Evolutionary conservation across 2,888 invertebrate species (phyloP), one percentile per base, ranked within the genome.

Genomic region (Leucophora obtusa): DNA sequence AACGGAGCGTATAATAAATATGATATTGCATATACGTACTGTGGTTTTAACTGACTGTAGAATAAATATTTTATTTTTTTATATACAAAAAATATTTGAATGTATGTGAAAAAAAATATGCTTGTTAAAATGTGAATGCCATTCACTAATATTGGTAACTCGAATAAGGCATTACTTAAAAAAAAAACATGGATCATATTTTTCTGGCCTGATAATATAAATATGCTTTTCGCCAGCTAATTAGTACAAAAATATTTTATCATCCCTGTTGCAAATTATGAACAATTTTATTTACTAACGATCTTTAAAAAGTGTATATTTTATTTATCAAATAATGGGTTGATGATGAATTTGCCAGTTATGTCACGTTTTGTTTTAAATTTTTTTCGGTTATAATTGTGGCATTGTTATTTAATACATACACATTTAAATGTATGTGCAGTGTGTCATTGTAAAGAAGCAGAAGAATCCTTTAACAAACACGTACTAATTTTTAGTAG

Each of bases 311-410:
- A 14, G 6, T 5, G 5, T n/a, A 47, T n/a, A 47, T 47, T 14
- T 47, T 47, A 47, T 47, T 47, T 47, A n/a, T 47, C 43, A 47
- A 47, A 47, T n/a, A 47, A 47, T n/a, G 43, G 43, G 43, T 47
- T 47, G 43, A 2, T 70, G 54, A 60, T 65, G 66, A 70, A 56
- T 79, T n/a, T 79, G 70, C 50, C 21, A 74, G 59, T 70, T 79
- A 70, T 74, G 70, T 79, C 79, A 79, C 79, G 79, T 79, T 71
- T 50, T 60, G 28, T 71, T 66, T 66, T 74, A 50, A 75, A 68
- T 75, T 71, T 75, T 18, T 63, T 17, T 56, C 17, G 18, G 14
- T 33, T 14, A 53, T 75, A 69, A 75, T 69, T 75, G 75, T 35
- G 70, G 60, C 33, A 68, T 68, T 74, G 60, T 74, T 54, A 60